Evolutionary conservation across 2,113 vertebrate species (phyloP), one percentile per base, ranked within the genome.

Genomic region (Tupaia chinensis): DNA sequence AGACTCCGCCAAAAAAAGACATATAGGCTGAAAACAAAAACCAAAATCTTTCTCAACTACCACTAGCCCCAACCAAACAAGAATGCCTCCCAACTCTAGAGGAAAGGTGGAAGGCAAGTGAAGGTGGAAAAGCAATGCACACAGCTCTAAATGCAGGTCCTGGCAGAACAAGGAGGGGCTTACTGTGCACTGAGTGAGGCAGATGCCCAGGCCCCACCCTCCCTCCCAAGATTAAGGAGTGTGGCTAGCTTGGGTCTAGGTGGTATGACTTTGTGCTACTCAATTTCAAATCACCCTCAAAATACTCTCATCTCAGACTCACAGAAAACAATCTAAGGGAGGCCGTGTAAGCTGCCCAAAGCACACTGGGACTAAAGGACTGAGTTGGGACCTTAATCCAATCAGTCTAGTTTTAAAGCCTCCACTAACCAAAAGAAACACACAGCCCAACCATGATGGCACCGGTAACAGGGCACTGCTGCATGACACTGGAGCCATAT

Each of bases 271-370:
- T 22, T 19, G 81, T 1, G 17, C 27, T 89, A 81, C 68, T 83
- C 89, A 72, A 22, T 44, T 97, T 56, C 32, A 79, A 93, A 69
- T 25, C n/a, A 70, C 29, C 58, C 92, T 93, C 65, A 61, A 34
- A 69, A 77, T n/a, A 83, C 13, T 20, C 9, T 4, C 34, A 14
- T 73, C 89, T 34, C 91, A 66, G 60, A 61, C 27, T 76, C 32
- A 82, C 27, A 95, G 77, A 85, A 90, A 54, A 81, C n/a, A 76
- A 88, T 25, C 56, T 93, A 17, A 58, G 65, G 44, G 19, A 84
- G 68, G 60, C 60, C 58, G 20, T 20, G 53, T 29, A 27, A 76
- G n/a, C 8, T 7, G 0, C 58, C 84, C 63, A 44, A 32, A 14
- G 16, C 60, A 81, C 11, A 8, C 0, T 6, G 70, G 76, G 73